These are phyloP conservation scores for Pyralis farinalis DNA, from an alignment of 2,888 invertebrate species.

Conservation along the genomic window DNA sequence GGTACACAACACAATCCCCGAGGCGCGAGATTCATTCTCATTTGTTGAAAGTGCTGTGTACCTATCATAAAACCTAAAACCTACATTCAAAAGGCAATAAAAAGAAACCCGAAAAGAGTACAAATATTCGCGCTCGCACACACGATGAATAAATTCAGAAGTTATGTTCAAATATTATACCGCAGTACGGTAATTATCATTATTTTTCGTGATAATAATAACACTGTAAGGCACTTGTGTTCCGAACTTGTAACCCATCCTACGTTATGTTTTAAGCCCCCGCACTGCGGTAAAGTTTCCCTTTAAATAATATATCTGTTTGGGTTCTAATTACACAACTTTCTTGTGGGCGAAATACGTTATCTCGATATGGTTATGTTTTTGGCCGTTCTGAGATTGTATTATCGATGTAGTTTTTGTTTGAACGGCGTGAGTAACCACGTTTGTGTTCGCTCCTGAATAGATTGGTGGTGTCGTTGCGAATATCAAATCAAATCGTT, in stretches of 20 bases:
- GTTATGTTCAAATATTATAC: slow-evolving; percentile 31
- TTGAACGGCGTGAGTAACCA: too few relatives aligned
- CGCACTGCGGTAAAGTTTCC: slow-evolving; percentile 10
- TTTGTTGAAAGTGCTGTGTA: too few relatives aligned
- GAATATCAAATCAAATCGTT: too few relatives aligned
- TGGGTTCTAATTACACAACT: slow-evolving; percentile 9
- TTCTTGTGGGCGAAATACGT: background rate
- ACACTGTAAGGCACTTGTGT: slow-evolving; percentile 37
- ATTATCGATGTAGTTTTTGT: too few relatives aligned
- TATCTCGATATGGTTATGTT: background rate
- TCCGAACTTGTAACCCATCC: slow-evolving; percentile 15
- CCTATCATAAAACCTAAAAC: too few relatives aligned
- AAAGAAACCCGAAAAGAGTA: slow-evolving; percentile 5
- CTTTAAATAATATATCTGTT: slow-evolving; percentile 10
- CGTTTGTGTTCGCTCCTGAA: too few relatives aligned
- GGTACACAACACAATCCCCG: too few relatives aligned
- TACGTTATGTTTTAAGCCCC: slow-evolving; percentile 17
- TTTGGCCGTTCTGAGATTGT: slow-evolving; percentile 2
- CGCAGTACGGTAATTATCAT: slow-evolving; percentile 42
- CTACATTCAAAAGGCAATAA: background rate
- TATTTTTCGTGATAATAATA: slow-evolving; percentile 50
- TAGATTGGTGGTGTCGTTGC: too few relatives aligned
- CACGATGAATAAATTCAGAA: slow-evolving; percentile 9
- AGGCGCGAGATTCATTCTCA: too few relatives aligned
- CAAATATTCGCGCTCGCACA: too few relatives aligned